These are phyloP conservation scores for Rhagophthalmus giganteus DNA, from an alignment of 2,888 invertebrate species.

Conservation along the genomic window DNA sequence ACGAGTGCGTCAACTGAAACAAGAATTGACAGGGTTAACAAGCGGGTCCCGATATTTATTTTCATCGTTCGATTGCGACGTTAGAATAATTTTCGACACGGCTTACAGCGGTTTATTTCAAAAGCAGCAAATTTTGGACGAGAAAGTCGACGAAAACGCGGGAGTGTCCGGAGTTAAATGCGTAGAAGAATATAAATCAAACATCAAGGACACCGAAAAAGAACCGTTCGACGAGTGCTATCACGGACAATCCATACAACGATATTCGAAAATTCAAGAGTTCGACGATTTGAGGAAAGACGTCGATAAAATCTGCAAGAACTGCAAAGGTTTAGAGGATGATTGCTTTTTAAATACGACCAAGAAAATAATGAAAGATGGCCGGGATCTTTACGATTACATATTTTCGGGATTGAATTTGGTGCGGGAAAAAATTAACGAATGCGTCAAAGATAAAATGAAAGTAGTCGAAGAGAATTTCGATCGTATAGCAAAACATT, in stretches of 20 bases:
- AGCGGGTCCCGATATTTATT: not conserved
- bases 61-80: conserved; percentile 3
- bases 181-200: not conserved
- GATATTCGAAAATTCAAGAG: not conserved
- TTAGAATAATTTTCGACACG: conserved; percentile 2
- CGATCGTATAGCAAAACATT: too few relatives aligned
- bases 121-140: too few relatives aligned
- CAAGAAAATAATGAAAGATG: too few relatives aligned
- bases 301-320: not conserved
- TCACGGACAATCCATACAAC: not conserved
- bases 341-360: too few relatives aligned
- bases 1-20: not conserved
- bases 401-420: too few relatives aligned
- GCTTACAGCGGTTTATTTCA: conserved; percentile 2
- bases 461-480: too few relatives aligned
- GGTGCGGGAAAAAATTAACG: too few relatives aligned
- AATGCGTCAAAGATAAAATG: too few relatives aligned
- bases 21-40: not conserved
- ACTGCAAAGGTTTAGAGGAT: not conserved
- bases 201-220: not conserved
- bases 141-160: not conserved
- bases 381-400: too few relatives aligned
- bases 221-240: conserved; percentile 2
- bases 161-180: not conserved
- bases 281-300: not conserved